Conservation (phyloP, 30 jellyfish, hydroid and myxozoan species). For the Aurelia sp. region DNA sequence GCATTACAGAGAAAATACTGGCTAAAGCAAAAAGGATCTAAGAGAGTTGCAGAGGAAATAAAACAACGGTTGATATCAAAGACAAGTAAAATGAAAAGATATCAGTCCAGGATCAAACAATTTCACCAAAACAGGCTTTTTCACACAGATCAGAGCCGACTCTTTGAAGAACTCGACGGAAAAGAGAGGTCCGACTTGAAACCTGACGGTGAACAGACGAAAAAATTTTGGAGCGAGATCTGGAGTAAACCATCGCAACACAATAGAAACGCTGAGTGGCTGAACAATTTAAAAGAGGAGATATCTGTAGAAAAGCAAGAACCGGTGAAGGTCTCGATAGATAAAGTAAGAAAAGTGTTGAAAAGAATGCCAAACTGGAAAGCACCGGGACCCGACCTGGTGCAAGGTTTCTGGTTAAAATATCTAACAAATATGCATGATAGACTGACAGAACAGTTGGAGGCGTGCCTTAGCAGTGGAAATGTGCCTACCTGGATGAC, state of each 20-base stretch:
- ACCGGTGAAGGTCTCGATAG: constrained; percentile 20
- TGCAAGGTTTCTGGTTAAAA: neutral
- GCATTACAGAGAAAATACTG: neutral
- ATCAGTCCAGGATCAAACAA: constrained; percentile 9
- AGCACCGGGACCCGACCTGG: too few species aligned
- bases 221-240: constrained; percentile 17
- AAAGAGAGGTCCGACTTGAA: constrained; percentile 14
- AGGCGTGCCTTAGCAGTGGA: too few species aligned
- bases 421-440: neutral
- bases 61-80: constrained; percentile 16
- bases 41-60: constrained; percentile 3
- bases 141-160: constrained; percentile 32
- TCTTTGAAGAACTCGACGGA: neutral
- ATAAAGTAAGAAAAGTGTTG: neutral
- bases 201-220: constrained; percentile 9
- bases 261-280: constrained; percentile 18
- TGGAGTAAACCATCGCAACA: constrained; percentile 28
- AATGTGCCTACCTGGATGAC: too few species aligned
- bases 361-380: neutral
- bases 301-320: constrained; percentile 10
- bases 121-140: neutral
- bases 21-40: constrained; percentile 26
- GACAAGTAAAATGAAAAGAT: neutral
- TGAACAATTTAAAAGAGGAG: constrained; percentile 26
- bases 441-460: too few species aligned